Conservation (phyloP, 2,113 vertebrate genomes). For the Otus sunia region DNA sequence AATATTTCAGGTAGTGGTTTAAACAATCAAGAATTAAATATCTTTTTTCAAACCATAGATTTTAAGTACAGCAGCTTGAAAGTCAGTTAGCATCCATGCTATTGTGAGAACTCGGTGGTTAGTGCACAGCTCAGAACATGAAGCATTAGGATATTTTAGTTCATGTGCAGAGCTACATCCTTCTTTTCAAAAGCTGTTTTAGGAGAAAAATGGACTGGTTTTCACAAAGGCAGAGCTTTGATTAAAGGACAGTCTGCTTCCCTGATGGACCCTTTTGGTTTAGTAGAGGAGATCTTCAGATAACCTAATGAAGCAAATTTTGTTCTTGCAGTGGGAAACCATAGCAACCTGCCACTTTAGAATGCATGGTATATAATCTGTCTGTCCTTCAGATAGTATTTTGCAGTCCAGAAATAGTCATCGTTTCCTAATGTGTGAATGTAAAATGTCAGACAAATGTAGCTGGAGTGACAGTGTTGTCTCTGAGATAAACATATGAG, state of each 20-base stretch:
- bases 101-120: neutral
- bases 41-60: neutral
- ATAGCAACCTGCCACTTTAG: slow-evolving; percentile 72
- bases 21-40: neutral
- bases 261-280: slow-evolving; percentile 23
- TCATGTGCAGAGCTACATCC: neutral
- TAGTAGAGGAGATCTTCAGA: slow-evolving; percentile 18
- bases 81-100: neutral
- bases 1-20: neutral
- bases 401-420: slow-evolving; percentile 67
- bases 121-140: neutral
- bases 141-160: neutral
- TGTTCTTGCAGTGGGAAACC: slow-evolving; percentile 70
- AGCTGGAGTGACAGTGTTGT: neutral
- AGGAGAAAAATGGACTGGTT: neutral
- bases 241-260: slow-evolving; percentile 19
- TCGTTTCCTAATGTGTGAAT: slow-evolving; percentile 47
- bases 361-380: slow-evolving; percentile 66
- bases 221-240: neutral
- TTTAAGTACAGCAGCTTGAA: neutral
- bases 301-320: slow-evolving; percentile 53
- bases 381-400: slow-evolving; percentile 68
- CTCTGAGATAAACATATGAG: neutral
- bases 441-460: slow-evolving; percentile 56
- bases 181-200: neutral